Percentiles rank a stretch among this genome's conserved stretches.
phyloP scores from a whole-genome alignment of 2,113 vertebrate species.

The Meriones unguiculatus region DNA sequence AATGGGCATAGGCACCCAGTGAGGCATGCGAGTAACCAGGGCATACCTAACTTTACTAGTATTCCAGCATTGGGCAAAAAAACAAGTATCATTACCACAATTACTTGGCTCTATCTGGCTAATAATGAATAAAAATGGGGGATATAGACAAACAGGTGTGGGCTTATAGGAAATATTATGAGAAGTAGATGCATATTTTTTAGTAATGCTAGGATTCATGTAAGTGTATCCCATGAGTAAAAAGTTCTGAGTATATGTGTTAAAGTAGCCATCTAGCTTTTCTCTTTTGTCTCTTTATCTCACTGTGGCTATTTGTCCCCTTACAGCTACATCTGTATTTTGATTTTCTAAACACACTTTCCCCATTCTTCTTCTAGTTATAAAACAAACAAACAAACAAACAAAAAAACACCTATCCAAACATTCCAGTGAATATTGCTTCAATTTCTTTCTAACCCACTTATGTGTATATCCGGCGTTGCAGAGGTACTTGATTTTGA shows the following conservation, averaged over 20 bases:
- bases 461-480: slow-evolving; percentile 45
- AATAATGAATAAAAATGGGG: too few relatives aligned
- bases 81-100: too few relatives aligned
- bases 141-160: too few relatives aligned
- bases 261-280: background rate
- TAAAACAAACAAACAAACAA: background rate
- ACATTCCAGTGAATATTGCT: background rate
- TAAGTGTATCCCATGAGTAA: background rate
- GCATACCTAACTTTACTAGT: too few relatives aligned
- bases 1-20: too few relatives aligned
- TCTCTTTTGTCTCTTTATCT: background rate
- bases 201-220: too few relatives aligned
- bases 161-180: too few relatives aligned
- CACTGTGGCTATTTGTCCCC: background rate
- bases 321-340: background rate
- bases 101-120: too few relatives aligned
- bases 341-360: background rate
- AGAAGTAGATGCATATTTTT: background rate
- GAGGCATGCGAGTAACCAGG: too few relatives aligned
- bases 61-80: too few relatives aligned
- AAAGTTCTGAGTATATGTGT: background rate
- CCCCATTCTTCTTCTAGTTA: background rate
- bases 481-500: slow-evolving; percentile 52
- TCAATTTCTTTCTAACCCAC: slow-evolving; percentile 16
- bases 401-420: background rate